Evolutionary conservation across 2,797 vertebrate genomes (phyloP).

Genomic region (Myotis pilosus): DNA sequence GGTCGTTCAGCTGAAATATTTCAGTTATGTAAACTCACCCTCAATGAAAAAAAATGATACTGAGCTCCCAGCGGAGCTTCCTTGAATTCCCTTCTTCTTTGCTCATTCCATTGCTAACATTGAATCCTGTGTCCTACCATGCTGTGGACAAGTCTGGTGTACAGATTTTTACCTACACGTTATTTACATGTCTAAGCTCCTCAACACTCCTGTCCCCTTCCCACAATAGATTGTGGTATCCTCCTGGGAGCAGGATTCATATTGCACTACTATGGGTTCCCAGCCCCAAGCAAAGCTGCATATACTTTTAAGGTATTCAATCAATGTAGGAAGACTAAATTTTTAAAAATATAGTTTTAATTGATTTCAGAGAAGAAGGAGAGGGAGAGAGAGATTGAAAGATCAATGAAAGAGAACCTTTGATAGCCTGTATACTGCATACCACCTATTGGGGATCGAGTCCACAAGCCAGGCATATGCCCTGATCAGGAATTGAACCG

Average conservation of each 20-base stretch:
- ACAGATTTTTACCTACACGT: neutral
- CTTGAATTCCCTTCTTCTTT: neutral
- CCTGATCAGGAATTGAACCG: no score
- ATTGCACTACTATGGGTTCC: neutral
- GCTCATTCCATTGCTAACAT: neutral
- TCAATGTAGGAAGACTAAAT: conserved; percentile 36
- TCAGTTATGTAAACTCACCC: conserved; percentile 5
- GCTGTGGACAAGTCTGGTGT: neutral
- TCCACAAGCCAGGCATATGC: no score
- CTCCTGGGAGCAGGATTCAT: neutral
- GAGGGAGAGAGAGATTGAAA: no score
- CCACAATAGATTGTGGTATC: neutral
- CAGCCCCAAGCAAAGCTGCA: neutral
- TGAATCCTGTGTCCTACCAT: neutral
- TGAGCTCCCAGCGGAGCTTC: neutral
- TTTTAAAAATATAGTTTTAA: neutral
- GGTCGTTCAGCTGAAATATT: neutral
- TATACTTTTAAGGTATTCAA: conserved; percentile 21
- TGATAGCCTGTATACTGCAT: no score
- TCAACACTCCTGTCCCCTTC: accelerated
- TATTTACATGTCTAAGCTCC: neutral
- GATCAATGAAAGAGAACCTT: no score
- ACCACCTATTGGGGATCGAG: no score
- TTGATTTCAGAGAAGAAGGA: no score
- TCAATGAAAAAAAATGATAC: conserved; percentile 35